phyloP scores from a whole-genome alignment of 2,797 vertebrate genomes.

The Menidia menidia region DNA sequence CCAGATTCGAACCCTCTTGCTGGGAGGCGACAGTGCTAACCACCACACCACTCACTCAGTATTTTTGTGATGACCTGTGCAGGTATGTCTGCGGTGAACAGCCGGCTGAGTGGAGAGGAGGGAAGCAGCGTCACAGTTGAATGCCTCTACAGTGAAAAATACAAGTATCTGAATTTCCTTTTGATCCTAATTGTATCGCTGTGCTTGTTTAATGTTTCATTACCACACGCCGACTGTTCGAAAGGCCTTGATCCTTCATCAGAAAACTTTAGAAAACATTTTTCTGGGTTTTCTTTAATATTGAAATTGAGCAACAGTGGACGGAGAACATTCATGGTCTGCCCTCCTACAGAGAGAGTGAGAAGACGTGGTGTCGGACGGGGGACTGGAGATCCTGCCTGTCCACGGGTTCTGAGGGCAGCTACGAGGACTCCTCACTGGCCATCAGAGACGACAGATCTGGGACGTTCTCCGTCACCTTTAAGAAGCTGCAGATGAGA shows the following conservation, averaged over 20 bases:
- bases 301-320: conserved; percentile 11
- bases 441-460: conserved; percentile 76
- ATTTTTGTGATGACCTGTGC: conserved; percentile 22
- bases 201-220: background rate
- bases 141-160: conserved; percentile 70
- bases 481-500: conserved; percentile 67
- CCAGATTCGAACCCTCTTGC: too few relatives aligned
- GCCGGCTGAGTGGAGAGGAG: conserved; percentile 66
- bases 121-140: conserved; percentile 63
- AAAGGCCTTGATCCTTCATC: background rate
- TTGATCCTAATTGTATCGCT: background rate
- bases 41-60: too few relatives aligned
- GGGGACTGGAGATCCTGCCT: conserved; percentile 75
- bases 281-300: conserved; percentile 4
- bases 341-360: conserved; percentile 68
- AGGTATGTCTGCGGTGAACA: conserved; percentile 73
- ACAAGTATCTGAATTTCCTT: conserved; percentile 62
- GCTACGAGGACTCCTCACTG: conserved; percentile 64
- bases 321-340: conserved; percentile 29
- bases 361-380: conserved; percentile 83
- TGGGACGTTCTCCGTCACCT: conserved; percentile 69
- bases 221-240: background rate
- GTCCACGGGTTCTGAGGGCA: conserved; percentile 59
- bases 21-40: too few relatives aligned
- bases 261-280: conserved; percentile 9